A percentile compares a stretch with the other conserved stretches of the same genome.
Conservation (phyloP, 2,113 vertebrate species). For the Eclectus roratus region DNA sequence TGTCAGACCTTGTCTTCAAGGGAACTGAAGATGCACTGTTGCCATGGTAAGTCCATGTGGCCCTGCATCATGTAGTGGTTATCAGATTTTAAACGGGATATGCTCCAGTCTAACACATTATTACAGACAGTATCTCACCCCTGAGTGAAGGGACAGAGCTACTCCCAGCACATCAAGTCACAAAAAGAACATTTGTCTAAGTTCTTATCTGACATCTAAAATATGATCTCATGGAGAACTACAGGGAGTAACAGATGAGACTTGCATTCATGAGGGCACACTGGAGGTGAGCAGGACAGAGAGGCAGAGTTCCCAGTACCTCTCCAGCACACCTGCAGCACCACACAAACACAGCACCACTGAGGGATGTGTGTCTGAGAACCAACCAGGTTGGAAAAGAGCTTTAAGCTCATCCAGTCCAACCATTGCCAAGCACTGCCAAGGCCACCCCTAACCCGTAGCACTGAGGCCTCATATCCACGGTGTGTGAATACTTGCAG, state of each 20-base stretch:
- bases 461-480: background rate
- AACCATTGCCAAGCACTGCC: background rate
- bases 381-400: background rate
- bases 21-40: background rate
- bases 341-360: background rate
- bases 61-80: background rate
- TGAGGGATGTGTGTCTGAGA: background rate
- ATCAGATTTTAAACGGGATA: background rate
- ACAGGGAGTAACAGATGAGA: background rate
- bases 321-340: background rate
- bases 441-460: background rate
- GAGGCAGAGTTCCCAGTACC: rapidly evolving
- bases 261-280: rapidly evolving
- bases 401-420: background rate
- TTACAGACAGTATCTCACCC: background rate
- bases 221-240: background rate
- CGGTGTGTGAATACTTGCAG: rapidly evolving
- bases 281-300: rapidly evolving
- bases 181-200: background rate
- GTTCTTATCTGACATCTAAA: background rate
- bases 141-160: background rate
- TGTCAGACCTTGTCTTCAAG: background rate
- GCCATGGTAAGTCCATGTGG: background rate
- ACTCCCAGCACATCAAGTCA: background rate
- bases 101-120: rapidly evolving